phyloP scores from a whole-genome alignment of 2,113 vertebrate genomes.

The Crypturellus undulatus region DNA sequence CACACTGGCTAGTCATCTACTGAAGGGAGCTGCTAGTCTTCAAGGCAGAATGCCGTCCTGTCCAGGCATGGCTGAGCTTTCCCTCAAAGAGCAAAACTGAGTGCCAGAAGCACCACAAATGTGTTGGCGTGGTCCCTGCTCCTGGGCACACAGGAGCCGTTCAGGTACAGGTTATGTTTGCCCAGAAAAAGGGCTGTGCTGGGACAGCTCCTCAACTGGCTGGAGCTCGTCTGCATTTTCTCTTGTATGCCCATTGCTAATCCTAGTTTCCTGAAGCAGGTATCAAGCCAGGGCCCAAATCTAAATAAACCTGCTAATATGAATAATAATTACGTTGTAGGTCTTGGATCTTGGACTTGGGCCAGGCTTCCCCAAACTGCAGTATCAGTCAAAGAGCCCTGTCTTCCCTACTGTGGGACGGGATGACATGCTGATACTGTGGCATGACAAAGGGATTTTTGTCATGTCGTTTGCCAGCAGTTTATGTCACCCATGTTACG shows the following conservation, averaged over 20 bases:
- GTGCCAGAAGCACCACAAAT: background rate
- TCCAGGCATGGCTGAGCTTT: background rate
- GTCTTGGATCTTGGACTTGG: background rate
- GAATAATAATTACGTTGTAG: background rate
- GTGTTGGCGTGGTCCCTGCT: background rate
- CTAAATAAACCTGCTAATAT: background rate
- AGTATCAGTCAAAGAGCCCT: background rate
- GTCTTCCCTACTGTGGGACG: background rate
- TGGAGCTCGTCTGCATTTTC: background rate
- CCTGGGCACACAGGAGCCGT: background rate
- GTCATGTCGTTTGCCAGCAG: background rate
- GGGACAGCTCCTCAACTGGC: background rate
- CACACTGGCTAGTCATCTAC: background rate
- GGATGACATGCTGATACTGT: background rate
- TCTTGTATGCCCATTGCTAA: background rate
- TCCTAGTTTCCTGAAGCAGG: background rate
- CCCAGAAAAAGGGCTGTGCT: background rate
- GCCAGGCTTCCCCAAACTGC: background rate
- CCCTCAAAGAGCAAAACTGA: background rate
- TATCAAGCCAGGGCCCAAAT: background rate
- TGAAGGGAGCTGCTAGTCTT: background rate
- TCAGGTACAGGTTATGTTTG: background rate
- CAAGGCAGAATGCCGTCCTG: background rate
- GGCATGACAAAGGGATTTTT: constrained; percentile 1
- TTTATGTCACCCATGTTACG: constrained; percentile 12